These are phyloP conservation scores for Erynnis tages DNA, from an alignment of 2,888 invertebrate genomes.

Conservation along the genomic window DNA sequence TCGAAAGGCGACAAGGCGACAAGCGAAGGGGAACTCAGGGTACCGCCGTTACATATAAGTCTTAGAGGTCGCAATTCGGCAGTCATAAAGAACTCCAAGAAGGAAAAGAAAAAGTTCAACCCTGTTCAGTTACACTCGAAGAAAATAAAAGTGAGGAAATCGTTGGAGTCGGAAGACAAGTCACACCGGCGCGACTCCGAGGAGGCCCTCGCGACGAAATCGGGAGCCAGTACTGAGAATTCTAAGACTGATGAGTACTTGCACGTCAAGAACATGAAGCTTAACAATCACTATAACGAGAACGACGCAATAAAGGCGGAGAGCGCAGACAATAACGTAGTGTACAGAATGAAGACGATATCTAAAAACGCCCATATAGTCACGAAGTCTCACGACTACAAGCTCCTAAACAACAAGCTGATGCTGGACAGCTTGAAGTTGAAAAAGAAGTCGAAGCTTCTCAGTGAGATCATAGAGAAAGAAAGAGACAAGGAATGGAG, in stretches of 20 bases:
- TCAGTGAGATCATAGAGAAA: constrained; percentile 56
- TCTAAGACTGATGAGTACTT: constrained; percentile 70
- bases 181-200: constrained; percentile 62
- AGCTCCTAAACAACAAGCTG: constrained; percentile 60
- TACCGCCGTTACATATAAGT: constrained; percentile 94
- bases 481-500: constrained; percentile 80
- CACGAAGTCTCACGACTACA: constrained; percentile 71
- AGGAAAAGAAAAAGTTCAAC: constrained; percentile 82
- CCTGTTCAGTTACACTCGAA: constrained; percentile 75
- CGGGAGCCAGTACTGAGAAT: constrained; percentile 58
- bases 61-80: constrained; percentile 92
- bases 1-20: constrained; percentile 70
- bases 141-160: constrained; percentile 77
- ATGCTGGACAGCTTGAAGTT: constrained; percentile 59
- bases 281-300: constrained; percentile 65
- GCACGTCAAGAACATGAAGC: constrained; percentile 62
- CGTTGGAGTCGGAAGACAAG: constrained; percentile 62
- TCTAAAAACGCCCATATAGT: constrained; percentile 76
- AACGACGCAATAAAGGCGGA: constrained; percentile 64
- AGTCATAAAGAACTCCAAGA: constrained; percentile 90
- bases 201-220: constrained; percentile 57
- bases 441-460: constrained; percentile 69
- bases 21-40: constrained; percentile 88
- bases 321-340: constrained; percentile 68
- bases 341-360: constrained; percentile 74